These are phyloP conservation scores for Plemyria rubiginata DNA, from an alignment of 2,888 invertebrate species.

Conservation along the genomic window DNA sequence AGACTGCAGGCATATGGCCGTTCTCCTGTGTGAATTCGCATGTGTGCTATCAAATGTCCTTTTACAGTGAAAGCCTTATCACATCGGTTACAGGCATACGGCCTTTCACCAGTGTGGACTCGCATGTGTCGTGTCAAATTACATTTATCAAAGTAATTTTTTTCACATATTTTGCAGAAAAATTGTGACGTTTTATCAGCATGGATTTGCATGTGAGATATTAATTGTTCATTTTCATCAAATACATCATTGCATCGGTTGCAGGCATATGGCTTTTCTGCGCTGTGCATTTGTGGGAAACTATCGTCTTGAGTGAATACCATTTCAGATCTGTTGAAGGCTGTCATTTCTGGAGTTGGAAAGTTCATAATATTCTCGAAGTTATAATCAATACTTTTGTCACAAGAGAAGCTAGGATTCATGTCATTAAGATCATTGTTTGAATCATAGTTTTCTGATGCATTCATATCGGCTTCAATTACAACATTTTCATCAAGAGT, in stretches of 20 bases:
- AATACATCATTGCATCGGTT: not conserved
- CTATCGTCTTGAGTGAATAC: not conserved
- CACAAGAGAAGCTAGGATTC: not conserved
- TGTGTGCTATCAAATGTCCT: conserved; percentile 1
- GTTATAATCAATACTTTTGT: not conserved
- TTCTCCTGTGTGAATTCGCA: conserved; percentile 4
- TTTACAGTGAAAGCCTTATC: conserved; percentile 1
- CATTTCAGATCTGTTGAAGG: not conserved
- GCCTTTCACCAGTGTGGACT: not conserved
- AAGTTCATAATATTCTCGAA: not conserved
- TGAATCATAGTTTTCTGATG: not conserved
- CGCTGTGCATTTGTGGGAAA: not conserved
- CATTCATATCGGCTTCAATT: not conserved
- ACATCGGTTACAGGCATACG: not conserved
- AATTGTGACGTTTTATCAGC: not conserved
- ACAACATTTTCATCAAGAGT: not conserved
- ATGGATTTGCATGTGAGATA: conserved; percentile 1
- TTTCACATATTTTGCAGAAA: not conserved
- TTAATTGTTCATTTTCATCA: not conserved
- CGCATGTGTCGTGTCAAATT: not conserved
- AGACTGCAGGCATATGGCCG: not conserved
- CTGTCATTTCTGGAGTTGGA: not conserved
- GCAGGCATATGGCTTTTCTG: not conserved
- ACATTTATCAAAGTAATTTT: not conserved
- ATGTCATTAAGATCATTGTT: not conserved